These are phyloP conservation scores for Sylvia borin DNA, from an alignment of 2,797 vertebrate genomes.

Conservation along the genomic window DNA sequence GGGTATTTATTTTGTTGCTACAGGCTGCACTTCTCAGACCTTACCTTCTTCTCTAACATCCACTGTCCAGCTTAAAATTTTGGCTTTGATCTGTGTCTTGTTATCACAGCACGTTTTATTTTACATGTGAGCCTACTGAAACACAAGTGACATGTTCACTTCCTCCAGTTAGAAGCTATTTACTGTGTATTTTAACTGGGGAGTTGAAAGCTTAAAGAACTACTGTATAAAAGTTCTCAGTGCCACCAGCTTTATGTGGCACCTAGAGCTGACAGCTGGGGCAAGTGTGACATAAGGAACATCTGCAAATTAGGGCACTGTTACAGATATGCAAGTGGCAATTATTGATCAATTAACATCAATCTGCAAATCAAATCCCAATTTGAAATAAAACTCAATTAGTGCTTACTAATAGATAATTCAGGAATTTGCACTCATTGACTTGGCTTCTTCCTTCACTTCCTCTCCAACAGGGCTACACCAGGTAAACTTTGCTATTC, in stretches of 20 bases:
- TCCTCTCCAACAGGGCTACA: not conserved
- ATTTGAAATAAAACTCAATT: conserved; percentile 26
- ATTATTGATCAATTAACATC: conserved; percentile 41
- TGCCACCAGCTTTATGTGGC: not conserved
- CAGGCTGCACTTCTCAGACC: not conserved
- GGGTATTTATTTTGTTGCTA: not conserved
- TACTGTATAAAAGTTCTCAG: not conserved
- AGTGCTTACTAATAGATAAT: conserved; percentile 23
- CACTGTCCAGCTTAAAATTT: not conserved
- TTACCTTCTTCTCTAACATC: not conserved
- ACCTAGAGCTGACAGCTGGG: not conserved
- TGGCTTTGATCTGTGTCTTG: not conserved
- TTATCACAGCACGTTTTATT: not conserved
- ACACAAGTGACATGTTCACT: not conserved
- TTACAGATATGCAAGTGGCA: not conserved
- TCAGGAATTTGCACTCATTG: not conserved
- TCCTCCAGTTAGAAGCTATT: not conserved
- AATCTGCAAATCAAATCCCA: conserved; percentile 32
- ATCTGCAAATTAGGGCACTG: conserved; percentile 17
- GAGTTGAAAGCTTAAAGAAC: not conserved
- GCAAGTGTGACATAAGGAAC: not conserved
- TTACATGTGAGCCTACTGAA: not conserved
- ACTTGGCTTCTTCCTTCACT: not conserved
- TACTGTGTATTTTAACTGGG: not conserved
- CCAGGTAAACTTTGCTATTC: not conserved